phyloP scores from a whole-genome alignment of 2,888 invertebrate genomes.

The Luffia ferchaultella region DNA sequence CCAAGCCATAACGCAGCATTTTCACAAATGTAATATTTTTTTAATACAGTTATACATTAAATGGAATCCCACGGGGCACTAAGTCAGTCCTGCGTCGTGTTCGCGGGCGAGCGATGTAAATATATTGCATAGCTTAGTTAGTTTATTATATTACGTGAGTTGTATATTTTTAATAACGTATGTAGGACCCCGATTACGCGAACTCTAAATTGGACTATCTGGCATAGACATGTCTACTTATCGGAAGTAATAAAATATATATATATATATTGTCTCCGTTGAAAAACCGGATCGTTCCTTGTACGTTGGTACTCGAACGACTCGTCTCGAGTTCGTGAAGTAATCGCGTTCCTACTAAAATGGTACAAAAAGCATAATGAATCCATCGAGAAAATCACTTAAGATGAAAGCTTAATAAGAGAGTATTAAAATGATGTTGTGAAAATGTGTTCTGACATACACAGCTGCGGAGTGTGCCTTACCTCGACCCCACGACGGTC shows the following conservation, averaged over 20 bases:
- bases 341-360: slow-evolving; percentile 37
- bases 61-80: too few relatives aligned
- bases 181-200: slow-evolving; percentile 45
- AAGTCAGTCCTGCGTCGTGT: not conserved
- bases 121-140: slow-evolving; percentile 21
- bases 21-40: not conserved
- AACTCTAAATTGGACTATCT: slow-evolving; percentile 19
- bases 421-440: not conserved
- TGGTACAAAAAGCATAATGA: slow-evolving; percentile 56
- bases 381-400: slow-evolving; percentile 8
- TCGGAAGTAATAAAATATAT: too few relatives aligned
- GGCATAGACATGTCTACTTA: slow-evolving; percentile 3
- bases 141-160: slow-evolving; percentile 15
- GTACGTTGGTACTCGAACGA: too few relatives aligned
- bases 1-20: too few relatives aligned
- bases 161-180: slow-evolving; percentile 33
- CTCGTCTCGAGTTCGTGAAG: slow-evolving; percentile 23
- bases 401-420: not conserved
- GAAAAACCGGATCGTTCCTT: too few relatives aligned
- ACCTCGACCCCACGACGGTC: not conserved
- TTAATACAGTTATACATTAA: too few relatives aligned
- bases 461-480: slow-evolving; percentile 7
- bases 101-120: slow-evolving; percentile 21
- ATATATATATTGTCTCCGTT: too few relatives aligned
- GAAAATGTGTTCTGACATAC: not conserved